Conservation (phyloP, 2,888 invertebrate genomes). For the Xanthorhoe spadicearia region DNA sequence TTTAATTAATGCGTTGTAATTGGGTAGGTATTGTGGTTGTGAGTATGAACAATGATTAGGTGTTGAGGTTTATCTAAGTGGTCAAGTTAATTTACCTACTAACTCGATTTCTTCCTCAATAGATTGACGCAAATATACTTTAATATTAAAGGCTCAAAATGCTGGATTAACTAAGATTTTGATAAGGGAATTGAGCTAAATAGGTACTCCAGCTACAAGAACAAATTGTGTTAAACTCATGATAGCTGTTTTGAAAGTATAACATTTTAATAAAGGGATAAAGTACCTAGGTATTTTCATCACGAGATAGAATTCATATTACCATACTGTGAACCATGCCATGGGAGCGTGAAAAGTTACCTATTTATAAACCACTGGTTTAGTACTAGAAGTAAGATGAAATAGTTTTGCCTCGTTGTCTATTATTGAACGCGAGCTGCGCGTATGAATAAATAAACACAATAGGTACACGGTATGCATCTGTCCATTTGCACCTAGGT, state of each 20-base stretch:
- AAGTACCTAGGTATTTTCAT: no score
- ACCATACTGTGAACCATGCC: constrained; percentile 30
- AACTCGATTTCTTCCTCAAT: background rate
- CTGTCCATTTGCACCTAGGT: no score
- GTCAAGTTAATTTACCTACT: background rate
- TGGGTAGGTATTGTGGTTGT: no score
- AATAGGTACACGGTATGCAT: constrained; percentile 5
- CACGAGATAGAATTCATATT: constrained; percentile 31
- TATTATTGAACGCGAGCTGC: constrained; percentile 34
- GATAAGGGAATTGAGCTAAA: background rate
- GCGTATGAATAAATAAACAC: constrained; percentile 32
- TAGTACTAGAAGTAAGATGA: constrained; percentile 29
- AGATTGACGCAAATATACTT: constrained; percentile 18
- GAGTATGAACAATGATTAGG: no score
- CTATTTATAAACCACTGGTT: constrained; percentile 38
- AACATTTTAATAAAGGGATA: no score
- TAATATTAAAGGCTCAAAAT: constrained; percentile 54
- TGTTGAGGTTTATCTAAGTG: no score
- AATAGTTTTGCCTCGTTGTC: constrained; percentile 25
- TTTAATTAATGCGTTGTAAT: no score
- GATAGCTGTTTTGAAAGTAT: background rate
- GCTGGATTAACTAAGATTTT: constrained; percentile 63
- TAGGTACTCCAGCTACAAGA: background rate
- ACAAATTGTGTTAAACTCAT: background rate
- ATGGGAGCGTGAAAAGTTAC: constrained; percentile 29